Evolutionary conservation across 2,888 invertebrate genomes (phyloP), one percentile per base, ranked within the genome.

Genomic region (Mesoligia furuncula): DNA sequence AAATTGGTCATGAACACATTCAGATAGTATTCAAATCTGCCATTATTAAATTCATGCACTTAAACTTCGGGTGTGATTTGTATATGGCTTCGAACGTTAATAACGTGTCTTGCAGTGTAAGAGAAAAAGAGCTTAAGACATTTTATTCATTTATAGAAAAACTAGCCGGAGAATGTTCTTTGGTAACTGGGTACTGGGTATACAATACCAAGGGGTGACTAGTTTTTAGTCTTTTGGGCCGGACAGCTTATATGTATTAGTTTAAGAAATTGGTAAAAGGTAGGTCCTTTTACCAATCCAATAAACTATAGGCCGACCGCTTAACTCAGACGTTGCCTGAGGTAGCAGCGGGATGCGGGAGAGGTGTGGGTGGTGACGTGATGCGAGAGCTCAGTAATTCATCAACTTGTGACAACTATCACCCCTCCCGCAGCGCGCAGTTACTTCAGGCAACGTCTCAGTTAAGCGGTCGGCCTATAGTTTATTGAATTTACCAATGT

Each of bases 1-100:
- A 42, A 39, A 65, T 9, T 42, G 7, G 9, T 57, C 27, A 36
- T 45, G 8, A 9, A 3, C 24, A 42, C 20, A 65, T 80, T 80
- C 57, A 66, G n/a, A 65, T 31, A 64, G 59, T 45, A 79, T 69
- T 64, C n/a, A 24, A 48, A 57, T 7, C 24, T 48, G 17, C 51
- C 1, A 48, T 42, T 70, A 51, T 79, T 51, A 36, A 24, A 27
- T 80, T 57, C 51, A 51, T 65, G 73, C n/a, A 65, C 27, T 70
- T 54, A 39, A 39, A 68, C 57, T 67, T 17, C 4, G 39, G 3
- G 39, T 27, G 39, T 76, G 17, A 36, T 71, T 71, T 77, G 24
- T 61, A 39, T 84, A 84, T 42, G 84, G 84, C 75, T 84, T 80
- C 80, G 27, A 83, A 42, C 2, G 42, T 7, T 65, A 62, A 31